Conservation (phyloP, 2,888 invertebrate species). For the Lepidochrysops patricia region DNA sequence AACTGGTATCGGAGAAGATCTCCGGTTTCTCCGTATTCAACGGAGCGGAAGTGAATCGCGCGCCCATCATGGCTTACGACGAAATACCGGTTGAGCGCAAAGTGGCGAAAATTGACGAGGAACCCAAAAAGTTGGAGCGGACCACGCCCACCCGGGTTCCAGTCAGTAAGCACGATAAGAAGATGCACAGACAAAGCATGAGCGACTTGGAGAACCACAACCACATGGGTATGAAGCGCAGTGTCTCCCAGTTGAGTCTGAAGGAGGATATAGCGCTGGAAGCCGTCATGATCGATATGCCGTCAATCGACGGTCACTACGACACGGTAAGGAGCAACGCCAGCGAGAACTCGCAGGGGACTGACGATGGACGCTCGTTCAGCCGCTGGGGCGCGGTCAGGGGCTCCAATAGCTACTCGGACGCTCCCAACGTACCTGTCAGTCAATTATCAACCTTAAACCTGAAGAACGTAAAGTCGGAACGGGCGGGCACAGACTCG, state of each 20-base stretch:
- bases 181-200: slow-evolving; percentile 46
- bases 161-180: slow-evolving; percentile 25
- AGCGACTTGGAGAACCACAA: slow-evolving; percentile 36
- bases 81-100: slow-evolving; percentile 26
- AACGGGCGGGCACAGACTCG: slow-evolving; percentile 43
- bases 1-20: slow-evolving; percentile 58
- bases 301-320: slow-evolving; percentile 40
- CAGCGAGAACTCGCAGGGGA: slow-evolving; percentile 33
- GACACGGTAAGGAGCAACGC: slow-evolving; percentile 41
- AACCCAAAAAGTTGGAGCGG: not conserved
- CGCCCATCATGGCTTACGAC: slow-evolving; percentile 63
- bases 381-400: slow-evolving; percentile 68
- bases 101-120: slow-evolving; percentile 33
- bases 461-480: slow-evolving; percentile 36
- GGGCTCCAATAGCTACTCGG: slow-evolving; percentile 64
- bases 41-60: slow-evolving; percentile 37
- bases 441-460: slow-evolving; percentile 59
- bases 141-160: slow-evolving; percentile 11
- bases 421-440: slow-evolving; percentile 42
- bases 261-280: slow-evolving; percentile 58
- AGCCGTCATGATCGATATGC: slow-evolving; percentile 59
- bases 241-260: slow-evolving; percentile 55
- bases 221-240: slow-evolving; percentile 37
- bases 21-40: slow-evolving; percentile 61
- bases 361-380: slow-evolving; percentile 36